A percentile compares a stretch with the other conserved stretches of the same genome.
Conservation (phyloP, 2,113 vertebrate genomes). For the Callipepla squamata region DNA sequence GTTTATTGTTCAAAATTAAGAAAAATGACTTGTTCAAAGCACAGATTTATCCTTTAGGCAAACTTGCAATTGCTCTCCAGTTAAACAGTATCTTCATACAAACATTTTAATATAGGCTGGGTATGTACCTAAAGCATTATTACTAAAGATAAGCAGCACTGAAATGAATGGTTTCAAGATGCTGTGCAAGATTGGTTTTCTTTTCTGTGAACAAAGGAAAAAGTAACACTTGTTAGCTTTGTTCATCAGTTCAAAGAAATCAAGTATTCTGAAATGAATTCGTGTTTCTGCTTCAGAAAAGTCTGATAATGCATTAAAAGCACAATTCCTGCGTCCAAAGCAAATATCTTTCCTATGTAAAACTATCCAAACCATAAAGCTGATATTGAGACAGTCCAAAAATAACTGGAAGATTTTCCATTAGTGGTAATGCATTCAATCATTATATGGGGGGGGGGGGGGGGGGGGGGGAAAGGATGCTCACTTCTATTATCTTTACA, state of each 20-base stretch:
- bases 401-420: not conserved
- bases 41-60: not conserved
- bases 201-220: constrained; percentile 48
- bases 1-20: not conserved
- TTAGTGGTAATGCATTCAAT: constrained; percentile 6
- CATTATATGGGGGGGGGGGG: not conserved
- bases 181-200: constrained; percentile 42
- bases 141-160: not conserved
- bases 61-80: not conserved
- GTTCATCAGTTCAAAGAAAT: not conserved
- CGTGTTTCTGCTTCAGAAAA: not conserved
- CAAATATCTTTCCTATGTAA: not conserved
- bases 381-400: not conserved
- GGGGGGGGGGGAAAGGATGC: not conserved
- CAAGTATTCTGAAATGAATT: not conserved
- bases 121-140: constrained; percentile 9
- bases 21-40: not conserved
- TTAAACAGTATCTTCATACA: not conserved
- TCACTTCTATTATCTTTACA: constrained; percentile 29
- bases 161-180: constrained; percentile 39
- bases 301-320: not conserved
- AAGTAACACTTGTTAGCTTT: not conserved
- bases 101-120: constrained; percentile 17
- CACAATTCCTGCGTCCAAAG: not conserved
- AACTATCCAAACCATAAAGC: not conserved